Evolutionary conservation across 2,888 invertebrate genomes (phyloP), one percentile per base, ranked within the genome.

Genomic region (Rhyacophila evoluta): DNA sequence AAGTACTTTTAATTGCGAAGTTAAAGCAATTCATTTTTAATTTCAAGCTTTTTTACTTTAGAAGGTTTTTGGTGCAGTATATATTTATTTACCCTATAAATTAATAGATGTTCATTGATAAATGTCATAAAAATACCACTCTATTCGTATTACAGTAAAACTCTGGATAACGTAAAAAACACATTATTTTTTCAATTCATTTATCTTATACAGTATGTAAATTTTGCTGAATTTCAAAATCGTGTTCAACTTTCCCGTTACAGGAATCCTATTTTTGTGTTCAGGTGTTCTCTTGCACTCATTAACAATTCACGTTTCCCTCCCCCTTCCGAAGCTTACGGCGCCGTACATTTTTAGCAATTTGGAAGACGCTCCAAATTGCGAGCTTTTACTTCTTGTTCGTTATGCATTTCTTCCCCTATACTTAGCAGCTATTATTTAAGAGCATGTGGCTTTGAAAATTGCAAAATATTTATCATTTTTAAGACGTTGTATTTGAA

Each of bases 231-330:
- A 55, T 8, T 8, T 25, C 12, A 55, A 55, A 55, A 25, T 55
- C 25, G 19, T 55, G 55, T 55, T 55, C 19, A 55, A 55, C 55
- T 55, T 55, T 55, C 19, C 25, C 25, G 1, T 8, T 8, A 55
- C 55, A 55, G 10, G 55, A 55, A 55, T 55, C 55, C 55, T 55
- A 55, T 55, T 55, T 41, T 55, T 55, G 55, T 2, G 55, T 55
- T 55, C 55, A 55, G 55, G 55, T 55, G 55, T 55, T 55, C 55
- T 5, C 55, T 55, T 55, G 55, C 55, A 55, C 55, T 55, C 55
- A 55, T 55, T 55, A 55, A 55, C 19, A 55, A 55, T 55, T 55
- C 55, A 55, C 55, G 55, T 55, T 2, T 10, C 15, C 15, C 10
- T 55, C 55, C 55, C 55, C 55, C 55, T 8, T 55, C 55, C 19